A percentile compares a stretch with the other conserved stretches of the same genome.
Evolutionary conservation across 2,888 invertebrate genomes (phyloP).

Genomic region (Ophion costatus): DNA sequence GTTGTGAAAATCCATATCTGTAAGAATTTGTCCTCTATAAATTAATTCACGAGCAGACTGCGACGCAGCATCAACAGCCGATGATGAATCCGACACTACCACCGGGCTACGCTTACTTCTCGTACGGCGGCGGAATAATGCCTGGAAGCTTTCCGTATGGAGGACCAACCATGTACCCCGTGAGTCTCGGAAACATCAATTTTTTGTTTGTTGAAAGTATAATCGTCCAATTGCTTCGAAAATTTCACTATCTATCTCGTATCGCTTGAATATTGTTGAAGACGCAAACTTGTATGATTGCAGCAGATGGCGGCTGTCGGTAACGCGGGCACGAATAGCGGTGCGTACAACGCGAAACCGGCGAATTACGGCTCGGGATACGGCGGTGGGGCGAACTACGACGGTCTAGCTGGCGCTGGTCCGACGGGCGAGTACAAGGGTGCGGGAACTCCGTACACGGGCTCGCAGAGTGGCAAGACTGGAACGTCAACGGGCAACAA

Average conservation of each 20-base stretch:
- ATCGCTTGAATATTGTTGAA: not conserved
- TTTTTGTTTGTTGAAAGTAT: not conserved
- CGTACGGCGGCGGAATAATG: slow-evolving; percentile 88
- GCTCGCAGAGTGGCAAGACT: slow-evolving; percentile 82
- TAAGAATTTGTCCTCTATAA: slow-evolving; percentile 33
- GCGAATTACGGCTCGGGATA: slow-evolving; percentile 87
- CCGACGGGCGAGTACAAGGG: slow-evolving; percentile 81
- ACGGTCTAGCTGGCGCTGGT: slow-evolving; percentile 79
- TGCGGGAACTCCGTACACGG: slow-evolving; percentile 78
- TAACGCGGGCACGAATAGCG: slow-evolving; percentile 89
- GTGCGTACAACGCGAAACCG: slow-evolving; percentile 89
- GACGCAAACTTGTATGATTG: slow-evolving; percentile 65
- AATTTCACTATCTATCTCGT: not conserved
- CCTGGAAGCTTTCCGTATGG: slow-evolving; percentile 90
- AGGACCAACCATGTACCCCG: slow-evolving; percentile 88
- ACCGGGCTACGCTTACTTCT: slow-evolving; percentile 91
- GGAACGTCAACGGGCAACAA: slow-evolving; percentile 80
- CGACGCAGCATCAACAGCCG: slow-evolving; percentile 87
- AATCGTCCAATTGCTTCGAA: not conserved
- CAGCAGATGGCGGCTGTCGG: slow-evolving; percentile 90
- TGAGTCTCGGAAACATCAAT: slow-evolving; percentile 81
- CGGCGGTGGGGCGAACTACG: slow-evolving; percentile 85
- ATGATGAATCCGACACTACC: slow-evolving; percentile 88
- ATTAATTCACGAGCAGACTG: slow-evolving; percentile 78
- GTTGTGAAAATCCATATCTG: slow-evolving; percentile 21